Evolutionary conservation across 2,888 invertebrate genomes (phyloP), one percentile per base, ranked within the genome.

Genomic region (Apantesis nais): DNA sequence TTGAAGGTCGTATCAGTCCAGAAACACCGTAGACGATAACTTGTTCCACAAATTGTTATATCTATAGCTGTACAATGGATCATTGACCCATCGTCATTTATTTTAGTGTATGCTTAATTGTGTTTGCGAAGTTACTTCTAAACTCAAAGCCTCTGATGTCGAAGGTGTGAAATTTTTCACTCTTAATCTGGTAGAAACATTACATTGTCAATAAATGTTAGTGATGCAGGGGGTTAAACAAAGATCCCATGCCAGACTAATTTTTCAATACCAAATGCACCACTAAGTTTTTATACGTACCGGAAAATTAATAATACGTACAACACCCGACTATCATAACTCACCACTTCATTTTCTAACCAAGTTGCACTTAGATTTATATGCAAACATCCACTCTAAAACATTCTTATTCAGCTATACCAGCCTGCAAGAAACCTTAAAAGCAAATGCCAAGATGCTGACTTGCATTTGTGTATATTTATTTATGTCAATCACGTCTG

Each of bases 351-450:
- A 31, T 41, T 55, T 31, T 52, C 55, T 63, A 65, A 69, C 48
- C 44, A 37, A 29, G 25, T 44, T 68, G 48, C 61, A 64, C 34
- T 37, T 65, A 48, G 65, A 69, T 69, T 69, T 69, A 69, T 65
- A 39, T 41, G n/a, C 5, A 41, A 63, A 68, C 25, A 58, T 44
- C 25, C 11, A 31, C n/a, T 58, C 29, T 14, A 39, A 62, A 25
- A 41, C 11, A 52, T 52, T 52, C 2, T 48, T 19, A 48, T 48
- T 19, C 11, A 52, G 48, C 7, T 70, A 78, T 74, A 70, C 68
- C 62, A 63, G 62, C 39, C 14, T 70, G 70, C 61, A 74, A 71
- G 71, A 72, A 66, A 74, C 39, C 68, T 74, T 74, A 48, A 67
- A 65, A 78, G 48, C 73, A 71, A 70, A 76, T 71, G 75, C 71